phyloP scores from a whole-genome alignment of 35 echinoderm and acorn worm genomes.

The Apostichopus japonicus region DNA sequence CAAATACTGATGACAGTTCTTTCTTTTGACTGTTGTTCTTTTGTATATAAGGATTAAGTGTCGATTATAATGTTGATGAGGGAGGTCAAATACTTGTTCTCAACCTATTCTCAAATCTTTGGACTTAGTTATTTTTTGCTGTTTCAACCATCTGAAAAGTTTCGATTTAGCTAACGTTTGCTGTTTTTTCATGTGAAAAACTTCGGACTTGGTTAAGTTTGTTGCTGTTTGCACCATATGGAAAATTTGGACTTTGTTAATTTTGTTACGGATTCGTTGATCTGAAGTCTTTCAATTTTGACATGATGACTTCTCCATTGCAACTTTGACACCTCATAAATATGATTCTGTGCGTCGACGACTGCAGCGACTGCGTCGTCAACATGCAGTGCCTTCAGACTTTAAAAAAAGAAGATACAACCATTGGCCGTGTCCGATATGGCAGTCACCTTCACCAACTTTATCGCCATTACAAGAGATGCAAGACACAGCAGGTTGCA shows the following conservation, averaged over 20 bases:
- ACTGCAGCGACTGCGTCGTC: background rate
- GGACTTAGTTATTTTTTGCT: background rate
- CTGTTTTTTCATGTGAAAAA: background rate
- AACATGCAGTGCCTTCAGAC: background rate
- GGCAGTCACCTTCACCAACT: background rate
- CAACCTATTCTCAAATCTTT: background rate
- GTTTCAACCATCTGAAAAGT: background rate
- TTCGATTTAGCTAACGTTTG: background rate
- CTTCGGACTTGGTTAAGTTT: background rate
- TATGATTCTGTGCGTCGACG: background rate
- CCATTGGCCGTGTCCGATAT: background rate
- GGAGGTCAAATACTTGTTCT: background rate
- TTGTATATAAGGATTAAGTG: too few species aligned
- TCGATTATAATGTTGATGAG: too few species aligned
- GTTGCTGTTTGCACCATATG: background rate
- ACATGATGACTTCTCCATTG: background rate
- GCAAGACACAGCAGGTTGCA: background rate
- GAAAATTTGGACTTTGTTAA: background rate
- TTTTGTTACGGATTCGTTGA: background rate
- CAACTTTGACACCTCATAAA: background rate
- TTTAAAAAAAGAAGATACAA: background rate
- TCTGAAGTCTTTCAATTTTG: background rate
- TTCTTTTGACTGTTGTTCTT: too few species aligned
- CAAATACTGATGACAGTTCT: too few species aligned
- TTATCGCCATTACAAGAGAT: background rate